Percentiles rank a stretch among this genome's conserved stretches.
phyloP scores from a whole-genome alignment of 1,140 invertebrate species.

The Ceratosolen solmsi region DNA sequence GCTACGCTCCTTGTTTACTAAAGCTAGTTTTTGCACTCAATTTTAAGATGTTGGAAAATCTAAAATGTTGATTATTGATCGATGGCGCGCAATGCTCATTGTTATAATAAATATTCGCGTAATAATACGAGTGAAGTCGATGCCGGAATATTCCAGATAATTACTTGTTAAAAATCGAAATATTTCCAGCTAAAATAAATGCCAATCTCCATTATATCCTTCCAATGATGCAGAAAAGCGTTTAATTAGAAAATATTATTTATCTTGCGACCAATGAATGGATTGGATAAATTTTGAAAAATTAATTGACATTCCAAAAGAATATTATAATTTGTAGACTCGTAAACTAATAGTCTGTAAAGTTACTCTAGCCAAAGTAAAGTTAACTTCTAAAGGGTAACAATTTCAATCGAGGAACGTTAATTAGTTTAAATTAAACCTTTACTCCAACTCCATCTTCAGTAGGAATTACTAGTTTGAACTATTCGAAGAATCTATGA shows the following conservation, averaged over 20 bases:
- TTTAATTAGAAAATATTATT: too few relatives aligned
- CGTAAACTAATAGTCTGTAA: background rate
- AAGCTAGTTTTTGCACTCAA: background rate
- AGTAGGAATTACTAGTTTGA: conserved; percentile 18
- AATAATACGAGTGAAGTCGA: too few relatives aligned
- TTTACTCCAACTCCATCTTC: conserved; percentile 9
- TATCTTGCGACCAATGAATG: too few relatives aligned
- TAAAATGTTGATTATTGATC: too few relatives aligned
- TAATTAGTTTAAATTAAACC: conserved; percentile 16
- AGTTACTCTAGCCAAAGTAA: background rate
- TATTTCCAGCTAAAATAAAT: too few relatives aligned
- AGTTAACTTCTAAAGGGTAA: conserved; percentile 3
- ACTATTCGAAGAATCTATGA: background rate
- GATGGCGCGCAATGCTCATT: too few relatives aligned
- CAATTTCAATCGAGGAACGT: conserved; percentile 14
- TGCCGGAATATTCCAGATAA: too few relatives aligned
- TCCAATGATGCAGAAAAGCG: too few relatives aligned
- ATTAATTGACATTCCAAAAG: background rate
- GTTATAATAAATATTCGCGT: too few relatives aligned
- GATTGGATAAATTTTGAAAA: too few relatives aligned
- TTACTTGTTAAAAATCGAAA: too few relatives aligned
- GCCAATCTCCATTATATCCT: too few relatives aligned
- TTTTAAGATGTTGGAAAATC: background rate
- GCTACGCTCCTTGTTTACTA: background rate
- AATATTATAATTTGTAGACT: background rate